phyloP scores from a whole-genome alignment of 2,797 vertebrate genomes.

The Lithobates pipiens region DNA sequence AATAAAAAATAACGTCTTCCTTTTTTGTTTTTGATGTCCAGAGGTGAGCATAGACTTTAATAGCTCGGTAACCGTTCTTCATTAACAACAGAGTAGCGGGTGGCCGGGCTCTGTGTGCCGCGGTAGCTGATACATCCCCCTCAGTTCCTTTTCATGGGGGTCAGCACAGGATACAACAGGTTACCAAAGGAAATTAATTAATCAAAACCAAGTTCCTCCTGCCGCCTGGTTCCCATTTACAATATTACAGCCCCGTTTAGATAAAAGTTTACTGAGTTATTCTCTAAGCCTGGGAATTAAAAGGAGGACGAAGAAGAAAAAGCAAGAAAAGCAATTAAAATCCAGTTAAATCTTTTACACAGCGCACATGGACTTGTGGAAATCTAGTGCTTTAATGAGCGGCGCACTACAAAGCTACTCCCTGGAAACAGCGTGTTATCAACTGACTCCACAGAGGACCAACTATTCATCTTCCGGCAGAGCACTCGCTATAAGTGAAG shows the following conservation, averaged over 20 bases:
- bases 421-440: neutral
- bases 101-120: constrained; percentile 69
- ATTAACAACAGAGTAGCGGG: constrained; percentile 78
- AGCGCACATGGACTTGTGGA: constrained; percentile 64
- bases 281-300: constrained; percentile 57
- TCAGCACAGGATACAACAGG: constrained; percentile 74
- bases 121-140: constrained; percentile 77
- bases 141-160: constrained; percentile 63
- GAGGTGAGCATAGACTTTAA: constrained; percentile 74
- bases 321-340: constrained; percentile 60
- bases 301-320: constrained; percentile 40
- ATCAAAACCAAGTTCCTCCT: constrained; percentile 75
- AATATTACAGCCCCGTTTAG: constrained; percentile 62
- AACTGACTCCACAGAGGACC: neutral
- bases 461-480: neutral
- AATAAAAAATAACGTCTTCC: too few relatives aligned
- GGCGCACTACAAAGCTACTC: neutral
- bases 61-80: constrained; percentile 81
- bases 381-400: constrained; percentile 57
- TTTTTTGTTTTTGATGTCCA: too few relatives aligned
- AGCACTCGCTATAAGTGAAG: neutral
- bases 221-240: constrained; percentile 67
- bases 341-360: constrained; percentile 17
- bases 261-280: constrained; percentile 59
- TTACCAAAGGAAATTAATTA: constrained; percentile 83